phyloP scores from a whole-genome alignment of 2,888 invertebrate species.

The Scaptomyza cyrtandrae region DNA sequence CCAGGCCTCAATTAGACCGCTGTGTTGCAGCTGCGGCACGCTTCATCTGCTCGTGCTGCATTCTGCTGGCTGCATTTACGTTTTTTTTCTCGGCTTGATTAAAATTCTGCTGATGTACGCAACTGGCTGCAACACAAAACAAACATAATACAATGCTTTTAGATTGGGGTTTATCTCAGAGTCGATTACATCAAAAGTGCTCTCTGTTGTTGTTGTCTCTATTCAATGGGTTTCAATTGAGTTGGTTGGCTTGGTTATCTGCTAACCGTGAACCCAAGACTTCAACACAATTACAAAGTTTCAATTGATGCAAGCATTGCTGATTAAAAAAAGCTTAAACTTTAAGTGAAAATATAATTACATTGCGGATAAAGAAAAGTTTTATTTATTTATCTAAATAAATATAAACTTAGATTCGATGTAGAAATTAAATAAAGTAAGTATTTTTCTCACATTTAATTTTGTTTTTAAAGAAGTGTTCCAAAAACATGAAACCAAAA shows the following conservation, averaged over 20 bases:
- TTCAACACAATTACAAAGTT: constrained; percentile 3
- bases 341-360: neutral
- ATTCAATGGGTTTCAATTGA: constrained; percentile 17
- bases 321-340: neutral
- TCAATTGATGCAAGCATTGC: neutral
- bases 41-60: constrained; percentile 50
- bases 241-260: constrained; percentile 8
- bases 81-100: constrained; percentile 48
- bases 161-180: constrained; percentile 28
- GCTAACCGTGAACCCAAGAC: constrained; percentile 9
- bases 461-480: too few species aligned
- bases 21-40: constrained; percentile 39
- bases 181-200: constrained; percentile 22
- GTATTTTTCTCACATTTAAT: too few species aligned
- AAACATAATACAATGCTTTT: constrained; percentile 16
- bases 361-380: neutral
- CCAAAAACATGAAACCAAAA: neutral
- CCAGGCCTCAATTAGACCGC: constrained; percentile 55
- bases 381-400: neutral
- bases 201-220: neutral
- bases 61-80: constrained; percentile 36
- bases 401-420: neutral
- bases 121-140: constrained; percentile 11
- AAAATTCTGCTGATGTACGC: constrained; percentile 56
- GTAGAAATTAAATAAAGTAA: too few species aligned